phyloP scores from a whole-genome alignment of 2,888 invertebrate genomes.

The Hirtodrosophila histrioides region DNA sequence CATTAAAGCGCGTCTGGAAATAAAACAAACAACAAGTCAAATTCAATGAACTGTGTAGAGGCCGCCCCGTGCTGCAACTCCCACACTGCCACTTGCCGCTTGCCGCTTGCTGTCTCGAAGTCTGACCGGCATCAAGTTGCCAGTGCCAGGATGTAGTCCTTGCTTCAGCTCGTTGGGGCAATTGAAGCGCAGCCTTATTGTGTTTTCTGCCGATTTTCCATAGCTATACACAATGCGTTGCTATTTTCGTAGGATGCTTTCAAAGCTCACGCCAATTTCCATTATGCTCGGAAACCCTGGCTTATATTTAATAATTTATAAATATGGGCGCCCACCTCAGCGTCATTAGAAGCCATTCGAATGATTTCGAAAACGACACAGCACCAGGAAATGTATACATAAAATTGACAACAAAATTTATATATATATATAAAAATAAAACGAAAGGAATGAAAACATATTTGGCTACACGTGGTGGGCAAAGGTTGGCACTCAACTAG shows the following conservation, averaged over 20 bases:
- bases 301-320: conserved; percentile 72
- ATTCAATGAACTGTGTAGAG: conserved; percentile 72
- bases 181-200: conserved; percentile 65
- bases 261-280: conserved; percentile 36
- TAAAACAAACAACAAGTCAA: conserved; percentile 74
- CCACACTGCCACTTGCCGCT: conserved; percentile 3
- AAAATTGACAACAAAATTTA: conserved; percentile 23
- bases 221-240: conserved; percentile 71
- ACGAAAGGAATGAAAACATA: conserved; percentile 5
- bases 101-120: conserved; percentile 6
- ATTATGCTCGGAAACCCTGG: conserved; percentile 51
- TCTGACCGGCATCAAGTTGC: conserved; percentile 41
- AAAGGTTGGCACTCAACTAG: conserved; percentile 18
- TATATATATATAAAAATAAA: conserved; percentile 4
- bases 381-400: conserved; percentile 31
- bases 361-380: conserved; percentile 41
- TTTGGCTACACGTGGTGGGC: conserved; percentile 5
- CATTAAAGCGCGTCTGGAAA: conserved; percentile 76
- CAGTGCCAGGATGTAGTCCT: conserved; percentile 22
- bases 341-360: conserved; percentile 47
- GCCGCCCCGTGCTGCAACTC: conserved; percentile 18
- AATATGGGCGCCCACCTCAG: conserved; percentile 52
- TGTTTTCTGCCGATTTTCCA: conserved; percentile 66
- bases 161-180: conserved; percentile 43
- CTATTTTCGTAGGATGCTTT: conserved; percentile 57